Evolutionary conservation across 1,140 invertebrate species (phyloP).

Genomic region (Drosophila oshimai): DNA sequence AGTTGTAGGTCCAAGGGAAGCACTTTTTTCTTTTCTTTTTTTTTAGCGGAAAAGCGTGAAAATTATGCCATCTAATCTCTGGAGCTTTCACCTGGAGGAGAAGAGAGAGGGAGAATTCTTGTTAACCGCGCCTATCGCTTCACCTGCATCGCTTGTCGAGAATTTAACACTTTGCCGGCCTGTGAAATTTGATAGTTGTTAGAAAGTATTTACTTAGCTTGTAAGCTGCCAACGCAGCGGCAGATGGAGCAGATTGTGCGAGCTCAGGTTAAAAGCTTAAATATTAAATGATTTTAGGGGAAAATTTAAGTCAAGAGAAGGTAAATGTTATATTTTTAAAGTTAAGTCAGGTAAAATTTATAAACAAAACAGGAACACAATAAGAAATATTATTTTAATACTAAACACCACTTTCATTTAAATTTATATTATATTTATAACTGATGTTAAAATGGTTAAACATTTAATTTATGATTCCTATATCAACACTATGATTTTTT

Average conservation of each 20-base stretch:
- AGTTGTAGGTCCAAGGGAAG: neutral
- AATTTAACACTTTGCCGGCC: slow-evolving; percentile 63
- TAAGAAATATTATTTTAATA: too few species aligned
- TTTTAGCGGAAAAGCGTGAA: slow-evolving; percentile 75
- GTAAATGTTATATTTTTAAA: neutral
- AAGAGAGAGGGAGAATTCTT: slow-evolving; percentile 43
- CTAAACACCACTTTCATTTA: too few species aligned
- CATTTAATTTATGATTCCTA: too few species aligned
- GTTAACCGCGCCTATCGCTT: slow-evolving; percentile 65
- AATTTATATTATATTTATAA: too few species aligned
- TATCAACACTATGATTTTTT: too few species aligned
- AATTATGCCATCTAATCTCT: slow-evolving; percentile 71
- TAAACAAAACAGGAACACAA: too few species aligned
- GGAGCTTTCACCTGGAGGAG: slow-evolving; percentile 55
- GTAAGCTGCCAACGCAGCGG: slow-evolving; percentile 5
- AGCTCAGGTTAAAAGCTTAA: slow-evolving; percentile 12
- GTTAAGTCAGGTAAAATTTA: neutral
- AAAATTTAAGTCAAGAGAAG: neutral
- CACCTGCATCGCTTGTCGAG: slow-evolving; percentile 70
- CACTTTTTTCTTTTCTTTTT: slow-evolving; percentile 11
- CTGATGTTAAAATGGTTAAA: too few species aligned
- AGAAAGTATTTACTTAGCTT: slow-evolving; percentile 53
- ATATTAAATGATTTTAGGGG: slow-evolving; percentile 5
- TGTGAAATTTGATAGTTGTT: slow-evolving; percentile 71
- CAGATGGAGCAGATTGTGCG: slow-evolving; percentile 26